Evolutionary conservation across 2,797 vertebrate species (phyloP).

Genomic region (Sebastes trivittatus): DNA sequence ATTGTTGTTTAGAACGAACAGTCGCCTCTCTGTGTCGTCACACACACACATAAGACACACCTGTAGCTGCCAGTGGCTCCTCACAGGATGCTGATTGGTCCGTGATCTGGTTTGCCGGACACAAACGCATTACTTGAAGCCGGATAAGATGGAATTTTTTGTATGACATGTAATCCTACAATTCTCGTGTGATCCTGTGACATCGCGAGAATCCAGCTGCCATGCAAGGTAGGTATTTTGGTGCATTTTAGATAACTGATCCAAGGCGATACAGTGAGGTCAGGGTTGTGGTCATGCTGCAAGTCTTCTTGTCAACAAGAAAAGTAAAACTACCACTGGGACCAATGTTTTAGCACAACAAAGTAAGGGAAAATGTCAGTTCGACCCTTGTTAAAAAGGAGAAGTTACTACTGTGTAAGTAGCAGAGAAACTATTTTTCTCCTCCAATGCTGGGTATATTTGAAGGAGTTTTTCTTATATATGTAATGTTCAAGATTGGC

Average conservation of each 20-base stretch:
- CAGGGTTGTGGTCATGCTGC: background rate
- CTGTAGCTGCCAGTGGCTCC: too few relatives aligned
- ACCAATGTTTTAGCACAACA: background rate
- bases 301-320: background rate
- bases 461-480: background rate
- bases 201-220: too few relatives aligned
- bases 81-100: too few relatives aligned
- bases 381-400: background rate
- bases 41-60: too few relatives aligned
- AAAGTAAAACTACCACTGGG: background rate
- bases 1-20: too few relatives aligned
- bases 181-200: too few relatives aligned
- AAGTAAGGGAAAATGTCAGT: background rate
- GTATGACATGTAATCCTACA: too few relatives aligned
- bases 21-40: too few relatives aligned
- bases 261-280: background rate
- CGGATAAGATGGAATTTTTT: too few relatives aligned
- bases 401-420: background rate
- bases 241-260: background rate
- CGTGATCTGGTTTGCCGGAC: too few relatives aligned
- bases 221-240: too few relatives aligned
- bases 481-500: slow-evolving; percentile 1
- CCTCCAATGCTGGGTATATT: background rate
- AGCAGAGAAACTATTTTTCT: background rate
- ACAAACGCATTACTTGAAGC: too few relatives aligned